phyloP scores from a whole-genome alignment of 92 coral and sea anemone species.

The Porites rus region DNA sequence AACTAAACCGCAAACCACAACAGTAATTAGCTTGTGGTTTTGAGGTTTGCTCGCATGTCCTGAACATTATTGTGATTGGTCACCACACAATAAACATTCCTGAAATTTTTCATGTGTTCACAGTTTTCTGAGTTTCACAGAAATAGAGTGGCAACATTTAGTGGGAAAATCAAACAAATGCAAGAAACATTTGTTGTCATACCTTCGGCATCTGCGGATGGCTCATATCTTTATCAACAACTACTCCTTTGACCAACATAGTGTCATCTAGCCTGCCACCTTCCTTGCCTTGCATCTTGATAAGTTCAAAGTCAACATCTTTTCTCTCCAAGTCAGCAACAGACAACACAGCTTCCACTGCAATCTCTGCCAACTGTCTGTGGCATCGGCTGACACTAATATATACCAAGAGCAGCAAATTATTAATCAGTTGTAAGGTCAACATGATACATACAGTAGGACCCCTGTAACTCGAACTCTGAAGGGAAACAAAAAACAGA shows the following conservation, averaged over 20 bases:
- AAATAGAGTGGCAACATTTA: neutral
- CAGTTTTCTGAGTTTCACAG: no score
- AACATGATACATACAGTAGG: neutral
- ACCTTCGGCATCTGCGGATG: constrained; percentile 99
- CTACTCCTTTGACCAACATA: constrained; percentile 94
- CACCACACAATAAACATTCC: no score
- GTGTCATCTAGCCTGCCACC: constrained; percentile 98
- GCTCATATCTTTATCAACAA: constrained; percentile 98
- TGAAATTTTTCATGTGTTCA: no score
- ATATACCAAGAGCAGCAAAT: neutral
- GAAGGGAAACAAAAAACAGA: no score
- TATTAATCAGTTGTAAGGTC: neutral
- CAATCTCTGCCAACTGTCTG: constrained; percentile 96
- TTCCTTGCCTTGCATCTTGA: constrained; percentile 96
- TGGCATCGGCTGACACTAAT: constrained; percentile 97
- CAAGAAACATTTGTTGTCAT: neutral
- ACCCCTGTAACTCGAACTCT: no score
- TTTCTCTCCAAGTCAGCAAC: constrained; percentile 97
- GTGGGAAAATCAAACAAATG: neutral
- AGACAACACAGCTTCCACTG: constrained; percentile 97
- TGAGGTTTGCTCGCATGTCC: no score
- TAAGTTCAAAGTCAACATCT: constrained; percentile 99
- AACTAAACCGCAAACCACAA: no score
- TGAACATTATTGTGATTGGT: no score
- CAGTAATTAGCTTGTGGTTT: no score